phyloP scores from a whole-genome alignment of 2,797 vertebrate genomes.

The Urosaurus nigricauda region DNA sequence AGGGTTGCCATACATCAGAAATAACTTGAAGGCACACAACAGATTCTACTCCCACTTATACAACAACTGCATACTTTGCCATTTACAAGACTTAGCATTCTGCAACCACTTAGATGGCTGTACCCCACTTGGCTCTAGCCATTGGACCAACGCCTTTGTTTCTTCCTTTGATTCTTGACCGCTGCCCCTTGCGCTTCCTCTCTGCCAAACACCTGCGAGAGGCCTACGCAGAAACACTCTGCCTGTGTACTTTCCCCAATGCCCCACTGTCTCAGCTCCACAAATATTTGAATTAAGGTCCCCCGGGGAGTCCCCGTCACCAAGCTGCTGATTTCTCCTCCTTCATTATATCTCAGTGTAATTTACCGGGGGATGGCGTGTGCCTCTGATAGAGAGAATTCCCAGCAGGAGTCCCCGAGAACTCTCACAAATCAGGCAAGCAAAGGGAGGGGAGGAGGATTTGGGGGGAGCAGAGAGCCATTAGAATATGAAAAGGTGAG shows the following conservation, averaged over 20 bases:
- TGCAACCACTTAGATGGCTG: too few species aligned
- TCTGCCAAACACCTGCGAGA: constrained; percentile 59
- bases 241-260: constrained; percentile 52
- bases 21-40: too few species aligned
- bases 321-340: constrained; percentile 76
- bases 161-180: background rate
- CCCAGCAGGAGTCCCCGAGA: constrained; percentile 71
- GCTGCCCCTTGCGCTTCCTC: background rate
- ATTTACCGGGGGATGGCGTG: constrained; percentile 75
- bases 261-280: constrained; percentile 74
- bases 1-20: too few species aligned
- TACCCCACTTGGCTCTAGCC: too few species aligned
- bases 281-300: constrained; percentile 79
- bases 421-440: constrained; percentile 73
- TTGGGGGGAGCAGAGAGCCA: constrained; percentile 63
- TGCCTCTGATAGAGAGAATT: constrained; percentile 68
- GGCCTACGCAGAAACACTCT: constrained; percentile 66
- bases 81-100: too few species aligned
- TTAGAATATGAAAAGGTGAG: constrained; percentile 79
- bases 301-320: constrained; percentile 73
- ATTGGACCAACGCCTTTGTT: background rate
- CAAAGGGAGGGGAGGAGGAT: constrained; percentile 38
- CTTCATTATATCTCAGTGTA: constrained; percentile 77
- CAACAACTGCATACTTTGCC: too few species aligned
- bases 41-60: too few species aligned